Conservation (phyloP, 2,797 vertebrate species). For the Eidolon dupreanum region DNA sequence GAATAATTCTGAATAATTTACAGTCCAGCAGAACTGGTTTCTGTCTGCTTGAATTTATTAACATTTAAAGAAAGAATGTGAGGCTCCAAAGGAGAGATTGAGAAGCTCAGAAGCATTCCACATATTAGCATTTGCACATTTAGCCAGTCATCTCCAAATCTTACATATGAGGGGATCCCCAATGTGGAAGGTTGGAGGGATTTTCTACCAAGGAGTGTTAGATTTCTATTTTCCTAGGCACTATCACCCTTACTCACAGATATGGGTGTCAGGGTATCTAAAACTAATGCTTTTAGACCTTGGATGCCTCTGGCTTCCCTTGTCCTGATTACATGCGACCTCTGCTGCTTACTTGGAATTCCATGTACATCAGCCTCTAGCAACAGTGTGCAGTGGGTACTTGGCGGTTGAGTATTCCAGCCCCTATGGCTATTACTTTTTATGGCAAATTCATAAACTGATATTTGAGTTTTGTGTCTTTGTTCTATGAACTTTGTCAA, state of each 20-base stretch:
- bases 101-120: background rate
- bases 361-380: background rate
- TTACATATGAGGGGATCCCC: background rate
- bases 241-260: background rate
- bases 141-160: background rate
- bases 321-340: background rate
- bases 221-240: background rate
- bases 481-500: background rate
- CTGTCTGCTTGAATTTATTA: conserved; percentile 55
- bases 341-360: background rate
- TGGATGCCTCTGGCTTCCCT: background rate
- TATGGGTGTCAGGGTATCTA: background rate
- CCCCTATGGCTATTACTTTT: background rate
- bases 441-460: background rate
- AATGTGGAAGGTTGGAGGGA: background rate
- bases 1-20: conserved; percentile 50
- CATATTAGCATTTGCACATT: background rate
- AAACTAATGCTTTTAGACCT: background rate
- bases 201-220: background rate
- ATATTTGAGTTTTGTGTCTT: background rate
- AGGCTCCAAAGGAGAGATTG: background rate
- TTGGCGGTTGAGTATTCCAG: background rate
- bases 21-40: background rate
- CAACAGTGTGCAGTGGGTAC: background rate
- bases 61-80: conserved; percentile 50